Evolutionary conservation across 1,140 invertebrate species (phyloP), one percentile per base, ranked within the genome.

Genomic region (Calliopsis andreniformis): DNA sequence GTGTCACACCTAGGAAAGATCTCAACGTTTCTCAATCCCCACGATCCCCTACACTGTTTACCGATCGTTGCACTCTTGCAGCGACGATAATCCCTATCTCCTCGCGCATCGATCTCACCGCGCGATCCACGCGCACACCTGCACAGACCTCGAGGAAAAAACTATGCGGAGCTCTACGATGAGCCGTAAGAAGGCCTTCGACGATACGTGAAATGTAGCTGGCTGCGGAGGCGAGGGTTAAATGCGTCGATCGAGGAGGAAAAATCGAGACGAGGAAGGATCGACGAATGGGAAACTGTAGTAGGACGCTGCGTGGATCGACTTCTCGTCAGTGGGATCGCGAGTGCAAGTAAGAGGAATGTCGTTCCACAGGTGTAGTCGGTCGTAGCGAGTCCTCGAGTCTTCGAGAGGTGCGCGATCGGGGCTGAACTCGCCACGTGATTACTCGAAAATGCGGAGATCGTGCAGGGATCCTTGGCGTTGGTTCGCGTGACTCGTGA

Each of bases 281-380:
- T 0, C 8, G 25, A n/a, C 42, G 30, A 56, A 73, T 73, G 71
- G 28, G 42, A 53, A 45, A 47, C 51, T 8, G 12, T 23, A 28
- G 51, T 39, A 3, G 23, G 63, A 67, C 47, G 51, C 30, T 67
- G 39, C 51, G 28, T 25, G 35, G 25, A 43, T 59, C 39, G 28
- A 35, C 56, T 75, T 67, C 32, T 5, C 28, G 63, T 67, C 58
- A 43, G 72, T 58, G 73, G 73, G 53, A 76, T 32, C 30, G 14
- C 14, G 73, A 51, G 43, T 76, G 76, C 76, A 69, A 62, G 55
- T 75, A 70, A 75, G 75, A 78, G 71, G 76, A 77, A 77, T 77
- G 75, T 68, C 51, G 75, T 55, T 47, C 53, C 67, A 35, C 67
- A 70, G 75, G 59, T 64, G 51, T 71, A 77, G 4, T 5, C 4